Percentiles rank a stretch among this genome's conserved stretches.
phyloP scores from a whole-genome alignment of 35 echinoderm and acorn worm species.

The Stichopus chloronotus region DNA sequence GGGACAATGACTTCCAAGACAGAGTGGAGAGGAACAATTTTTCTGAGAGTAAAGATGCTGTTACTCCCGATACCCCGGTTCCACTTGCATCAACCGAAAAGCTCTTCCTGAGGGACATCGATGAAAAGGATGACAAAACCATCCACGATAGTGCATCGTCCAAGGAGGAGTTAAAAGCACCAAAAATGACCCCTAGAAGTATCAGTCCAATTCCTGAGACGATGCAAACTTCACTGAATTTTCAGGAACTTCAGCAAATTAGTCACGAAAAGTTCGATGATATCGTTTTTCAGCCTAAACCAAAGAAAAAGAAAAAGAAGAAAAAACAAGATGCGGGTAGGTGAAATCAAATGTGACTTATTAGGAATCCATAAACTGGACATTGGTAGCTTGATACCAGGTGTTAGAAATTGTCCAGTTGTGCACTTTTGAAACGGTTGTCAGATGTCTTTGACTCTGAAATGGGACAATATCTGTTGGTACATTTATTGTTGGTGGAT shows the following conservation, averaged over 20 bases:
- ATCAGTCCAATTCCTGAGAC: neutral
- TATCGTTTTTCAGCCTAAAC: conserved; percentile 73
- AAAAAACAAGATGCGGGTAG: conserved; percentile 59
- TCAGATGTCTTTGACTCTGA: no score
- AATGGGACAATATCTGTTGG: no score
- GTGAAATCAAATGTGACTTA: neutral
- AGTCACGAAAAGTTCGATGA: conserved; percentile 81
- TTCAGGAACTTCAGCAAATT: conserved; percentile 61
- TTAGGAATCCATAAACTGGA: no score
- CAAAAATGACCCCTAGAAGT: neutral
- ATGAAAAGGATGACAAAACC: neutral
- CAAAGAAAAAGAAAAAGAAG: conserved; percentile 85
- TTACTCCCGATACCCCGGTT: neutral
- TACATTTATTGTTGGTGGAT: no score
- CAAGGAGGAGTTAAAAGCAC: neutral
- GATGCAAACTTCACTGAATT: neutral
- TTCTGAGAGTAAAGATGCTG: neutral
- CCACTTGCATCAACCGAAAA: neutral
- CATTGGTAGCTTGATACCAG: no score
- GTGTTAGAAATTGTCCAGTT: no score
- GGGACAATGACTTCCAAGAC: neutral
- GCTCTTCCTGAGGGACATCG: neutral
- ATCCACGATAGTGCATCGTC: no score
- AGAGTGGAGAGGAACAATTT: neutral
- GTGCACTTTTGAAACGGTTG: no score